phyloP scores from a whole-genome alignment of 2,888 invertebrate species.

The Pantelozetes paolii region DNA sequence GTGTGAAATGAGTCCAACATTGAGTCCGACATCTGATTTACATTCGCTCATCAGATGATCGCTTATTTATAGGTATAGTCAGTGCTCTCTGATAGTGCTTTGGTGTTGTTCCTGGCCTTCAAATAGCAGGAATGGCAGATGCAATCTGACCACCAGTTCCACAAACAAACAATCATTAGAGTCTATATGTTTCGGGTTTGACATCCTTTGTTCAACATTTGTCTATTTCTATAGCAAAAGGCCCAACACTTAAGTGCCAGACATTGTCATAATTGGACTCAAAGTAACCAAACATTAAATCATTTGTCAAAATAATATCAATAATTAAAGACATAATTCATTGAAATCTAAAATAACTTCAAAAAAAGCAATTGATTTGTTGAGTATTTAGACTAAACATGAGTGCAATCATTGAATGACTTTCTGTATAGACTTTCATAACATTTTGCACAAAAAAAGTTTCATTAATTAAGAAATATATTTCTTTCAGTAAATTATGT shows the following conservation, averaged over 20 bases:
- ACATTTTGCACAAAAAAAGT: too few relatives aligned
- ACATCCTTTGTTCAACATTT: not conserved
- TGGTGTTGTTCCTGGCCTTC: not conserved
- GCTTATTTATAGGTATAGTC: conserved; percentile 15
- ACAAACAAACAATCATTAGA: conserved; percentile 1
- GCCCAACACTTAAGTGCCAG: not conserved
- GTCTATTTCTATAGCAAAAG: not conserved
- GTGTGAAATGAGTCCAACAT: not conserved
- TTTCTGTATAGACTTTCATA: too few relatives aligned
- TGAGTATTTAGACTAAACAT: not conserved
- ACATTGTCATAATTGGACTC: conserved; percentile 3
- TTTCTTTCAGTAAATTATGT: not conserved
- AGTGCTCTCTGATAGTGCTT: not conserved
- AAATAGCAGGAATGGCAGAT: not conserved
- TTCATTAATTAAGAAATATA: too few relatives aligned
- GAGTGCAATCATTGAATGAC: not conserved
- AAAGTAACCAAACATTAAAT: not conserved
- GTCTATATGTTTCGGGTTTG: not conserved
- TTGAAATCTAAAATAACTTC: not conserved
- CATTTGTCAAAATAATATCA: conserved; percentile 10
- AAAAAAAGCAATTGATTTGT: not conserved
- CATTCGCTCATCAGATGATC: not conserved
- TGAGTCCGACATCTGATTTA: not conserved
- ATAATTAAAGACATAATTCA: not conserved
- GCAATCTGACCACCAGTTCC: conserved; percentile 6